phyloP scores from a whole-genome alignment of 1,140 invertebrate genomes.

The Elymnias hypermnestra region DNA sequence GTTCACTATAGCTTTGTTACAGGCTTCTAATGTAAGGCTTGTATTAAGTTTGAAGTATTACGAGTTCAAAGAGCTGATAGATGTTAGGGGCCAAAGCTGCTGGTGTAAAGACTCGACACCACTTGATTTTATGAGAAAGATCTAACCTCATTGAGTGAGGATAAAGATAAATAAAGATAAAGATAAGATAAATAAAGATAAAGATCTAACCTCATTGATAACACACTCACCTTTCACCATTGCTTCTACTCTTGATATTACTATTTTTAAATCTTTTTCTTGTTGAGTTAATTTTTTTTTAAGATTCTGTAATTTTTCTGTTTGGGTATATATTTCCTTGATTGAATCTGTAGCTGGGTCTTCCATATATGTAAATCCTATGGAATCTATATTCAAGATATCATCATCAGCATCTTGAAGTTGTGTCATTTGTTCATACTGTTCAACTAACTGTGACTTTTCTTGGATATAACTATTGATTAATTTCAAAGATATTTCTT shows the following conservation, averaged over 20 bases:
- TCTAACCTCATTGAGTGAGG: too few relatives aligned
- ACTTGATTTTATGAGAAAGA: too few relatives aligned
- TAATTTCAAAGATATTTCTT: slow-evolving; percentile 85
- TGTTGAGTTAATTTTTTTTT: slow-evolving; percentile 80
- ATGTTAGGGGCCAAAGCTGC: too few relatives aligned
- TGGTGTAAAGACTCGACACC: too few relatives aligned
- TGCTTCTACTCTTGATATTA: slow-evolving; percentile 53
- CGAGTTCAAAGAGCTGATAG: too few relatives aligned
- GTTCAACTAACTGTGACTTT: slow-evolving; percentile 81
- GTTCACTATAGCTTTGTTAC: too few relatives aligned
- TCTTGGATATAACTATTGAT: slow-evolving; percentile 82
- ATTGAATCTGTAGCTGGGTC: slow-evolving; percentile 78
- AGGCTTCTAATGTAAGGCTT: too few relatives aligned
- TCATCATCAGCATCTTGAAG: slow-evolving; percentile 76
- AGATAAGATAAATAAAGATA: too few relatives aligned
- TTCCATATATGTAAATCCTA: slow-evolving; percentile 82
- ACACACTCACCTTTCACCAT: slow-evolving; percentile 25
- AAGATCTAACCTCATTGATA: too few relatives aligned
- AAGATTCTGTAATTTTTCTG: slow-evolving; percentile 79
- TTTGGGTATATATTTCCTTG: slow-evolving; percentile 80
- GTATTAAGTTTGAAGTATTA: too few relatives aligned
- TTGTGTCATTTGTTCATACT: slow-evolving; percentile 80
- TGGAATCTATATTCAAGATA: slow-evolving; percentile 75
- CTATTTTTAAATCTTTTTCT: slow-evolving; percentile 78
- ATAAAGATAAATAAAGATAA: too few relatives aligned